These are phyloP conservation scores for Arctopsyche grandis DNA, from an alignment of 1,140 invertebrate genomes.

Conservation along the genomic window DNA sequence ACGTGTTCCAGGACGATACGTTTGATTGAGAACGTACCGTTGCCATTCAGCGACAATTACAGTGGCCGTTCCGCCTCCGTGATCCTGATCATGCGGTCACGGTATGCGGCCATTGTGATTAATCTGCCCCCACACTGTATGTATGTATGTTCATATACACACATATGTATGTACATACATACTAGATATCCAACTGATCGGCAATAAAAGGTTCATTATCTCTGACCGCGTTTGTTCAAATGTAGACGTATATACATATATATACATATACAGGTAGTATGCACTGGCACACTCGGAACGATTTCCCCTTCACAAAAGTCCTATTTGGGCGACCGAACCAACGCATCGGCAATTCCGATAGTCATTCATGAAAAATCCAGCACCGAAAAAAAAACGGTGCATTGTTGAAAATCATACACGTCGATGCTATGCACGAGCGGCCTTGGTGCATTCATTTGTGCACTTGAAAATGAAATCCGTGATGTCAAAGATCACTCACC, in stretches of 20 bases:
- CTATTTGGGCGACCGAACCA: not conserved
- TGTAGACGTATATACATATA: not conserved
- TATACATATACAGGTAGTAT: too few species aligned
- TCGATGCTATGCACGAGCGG: too few species aligned
- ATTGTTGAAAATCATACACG: not conserved
- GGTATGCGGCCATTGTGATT: conserved; percentile 18
- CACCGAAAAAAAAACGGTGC: not conserved
- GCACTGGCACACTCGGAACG: not conserved
- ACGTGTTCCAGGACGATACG: not conserved
- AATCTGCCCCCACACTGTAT: not conserved
- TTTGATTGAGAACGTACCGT: not conserved
- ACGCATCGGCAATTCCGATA: not conserved
- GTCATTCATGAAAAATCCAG: not conserved
- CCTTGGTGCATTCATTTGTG: too few species aligned
- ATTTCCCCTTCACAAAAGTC: not conserved
- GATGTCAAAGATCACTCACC: too few species aligned
- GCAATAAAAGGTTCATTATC: conserved; percentile 18
- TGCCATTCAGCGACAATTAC: conserved; percentile 20
- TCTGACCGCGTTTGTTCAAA: not conserved
- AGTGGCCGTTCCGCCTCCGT: conserved; percentile 6
- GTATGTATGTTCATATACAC: not conserved
- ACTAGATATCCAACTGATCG: conserved; percentile 1
- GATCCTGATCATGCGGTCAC: conserved; percentile 12
- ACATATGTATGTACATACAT: not conserved
- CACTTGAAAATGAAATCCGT: too few species aligned